Evolutionary conservation across 1,140 invertebrate genomes (phyloP).

Genomic region (Drosophila ficusphila): DNA sequence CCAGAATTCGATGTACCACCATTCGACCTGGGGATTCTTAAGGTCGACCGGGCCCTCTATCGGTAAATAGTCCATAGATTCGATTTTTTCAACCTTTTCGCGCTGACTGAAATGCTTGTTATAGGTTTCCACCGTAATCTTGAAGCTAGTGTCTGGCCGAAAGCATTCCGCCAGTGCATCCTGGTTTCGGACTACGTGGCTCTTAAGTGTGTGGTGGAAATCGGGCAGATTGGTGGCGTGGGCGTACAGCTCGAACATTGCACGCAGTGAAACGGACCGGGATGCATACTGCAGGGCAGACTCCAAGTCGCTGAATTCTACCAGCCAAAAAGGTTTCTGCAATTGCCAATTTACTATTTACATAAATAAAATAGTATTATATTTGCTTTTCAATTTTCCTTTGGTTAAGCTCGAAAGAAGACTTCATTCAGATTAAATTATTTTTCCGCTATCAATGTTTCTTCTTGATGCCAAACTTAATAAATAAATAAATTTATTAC

Average conservation of each 20-base stretch:
- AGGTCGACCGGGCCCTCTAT: constrained; percentile 92
- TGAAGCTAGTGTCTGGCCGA: constrained; percentile 87
- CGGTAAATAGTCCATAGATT: constrained; percentile 93
- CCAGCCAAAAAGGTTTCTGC: constrained; percentile 91
- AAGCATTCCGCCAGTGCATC: constrained; percentile 85
- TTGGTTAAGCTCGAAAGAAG: no score
- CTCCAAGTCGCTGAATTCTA: constrained; percentile 88
- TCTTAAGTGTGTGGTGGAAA: constrained; percentile 88
- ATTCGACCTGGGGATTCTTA: constrained; percentile 91
- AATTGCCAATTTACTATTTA: no score
- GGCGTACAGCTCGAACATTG: constrained; percentile 92
- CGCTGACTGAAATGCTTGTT: constrained; percentile 91
- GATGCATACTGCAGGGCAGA: constrained; percentile 88
- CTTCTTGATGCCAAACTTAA: no score
- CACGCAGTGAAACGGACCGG: constrained; percentile 90
- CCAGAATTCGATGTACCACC: constrained; percentile 95
- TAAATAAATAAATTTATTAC: no score
- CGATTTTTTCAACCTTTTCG: constrained; percentile 94
- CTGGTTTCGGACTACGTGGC: constrained; percentile 83
- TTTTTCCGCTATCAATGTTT: no score
- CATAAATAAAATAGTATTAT: no score
- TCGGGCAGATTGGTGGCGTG: constrained; percentile 86
- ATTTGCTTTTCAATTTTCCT: no score
- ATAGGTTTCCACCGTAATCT: constrained; percentile 94
- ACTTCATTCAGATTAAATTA: no score